phyloP scores from a whole-genome alignment of 2,113 vertebrate genomes.

The Anarrhichthys ocellatus region DNA sequence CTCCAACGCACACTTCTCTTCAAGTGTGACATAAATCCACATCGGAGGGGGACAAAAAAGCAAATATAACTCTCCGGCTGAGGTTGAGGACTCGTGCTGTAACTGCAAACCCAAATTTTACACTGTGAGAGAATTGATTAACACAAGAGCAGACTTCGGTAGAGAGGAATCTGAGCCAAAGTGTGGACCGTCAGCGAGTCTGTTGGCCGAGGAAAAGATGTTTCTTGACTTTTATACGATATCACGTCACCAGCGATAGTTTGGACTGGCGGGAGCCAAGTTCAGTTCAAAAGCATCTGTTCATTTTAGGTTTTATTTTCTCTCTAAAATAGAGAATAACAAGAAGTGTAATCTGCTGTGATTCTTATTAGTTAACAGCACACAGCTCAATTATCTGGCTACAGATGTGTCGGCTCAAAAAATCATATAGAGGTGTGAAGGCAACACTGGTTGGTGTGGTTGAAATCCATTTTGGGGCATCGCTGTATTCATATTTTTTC shows the following conservation, averaged over 20 bases:
- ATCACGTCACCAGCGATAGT: background rate
- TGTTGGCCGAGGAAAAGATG: conserved; percentile 1
- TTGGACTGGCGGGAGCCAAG: conserved; percentile 8
- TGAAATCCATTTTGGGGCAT: background rate
- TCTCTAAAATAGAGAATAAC: background rate
- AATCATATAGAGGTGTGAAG: background rate
- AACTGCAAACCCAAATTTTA: conserved; percentile 25
- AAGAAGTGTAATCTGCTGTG: background rate
- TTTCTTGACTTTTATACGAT: conserved; percentile 17
- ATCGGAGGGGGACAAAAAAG: conserved; percentile 27
- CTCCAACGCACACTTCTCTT: conserved; percentile 8
- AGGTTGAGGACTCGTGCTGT: background rate
- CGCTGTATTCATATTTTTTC: background rate
- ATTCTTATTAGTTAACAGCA: background rate
- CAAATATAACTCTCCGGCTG: conserved; percentile 43
- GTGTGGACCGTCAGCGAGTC: background rate
- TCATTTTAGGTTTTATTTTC: background rate
- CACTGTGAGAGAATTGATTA: conserved; percentile 24
- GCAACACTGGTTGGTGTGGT: background rate
- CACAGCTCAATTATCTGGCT: background rate
- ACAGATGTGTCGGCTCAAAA: background rate
- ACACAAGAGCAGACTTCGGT: background rate
- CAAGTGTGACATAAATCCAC: conserved; percentile 53
- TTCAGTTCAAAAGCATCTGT: background rate
- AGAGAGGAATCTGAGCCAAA: background rate